These are phyloP conservation scores for Ectropis grisescens DNA, from an alignment of 1,140 invertebrate species.

Conservation along the genomic window DNA sequence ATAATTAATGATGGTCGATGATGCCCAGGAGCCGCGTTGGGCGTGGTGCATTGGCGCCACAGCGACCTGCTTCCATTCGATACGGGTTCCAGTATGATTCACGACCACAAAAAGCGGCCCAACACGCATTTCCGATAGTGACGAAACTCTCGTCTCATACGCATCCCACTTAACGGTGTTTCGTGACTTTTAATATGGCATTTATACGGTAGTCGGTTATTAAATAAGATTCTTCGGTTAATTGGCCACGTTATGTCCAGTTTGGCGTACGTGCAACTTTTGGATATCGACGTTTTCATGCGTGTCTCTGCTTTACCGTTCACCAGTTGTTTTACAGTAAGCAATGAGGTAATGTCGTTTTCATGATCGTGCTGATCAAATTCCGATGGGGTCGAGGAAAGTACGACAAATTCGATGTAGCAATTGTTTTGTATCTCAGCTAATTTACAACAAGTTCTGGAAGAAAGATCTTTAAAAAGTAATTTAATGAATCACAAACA, in stretches of 20 bases:
- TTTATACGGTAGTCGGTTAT: slow-evolving; percentile 43
- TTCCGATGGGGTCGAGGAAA: no score
- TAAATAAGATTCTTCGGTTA: slow-evolving; percentile 37
- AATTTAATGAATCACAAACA: no score
- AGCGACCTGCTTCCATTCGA: slow-evolving; percentile 24
- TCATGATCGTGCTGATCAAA: no score
- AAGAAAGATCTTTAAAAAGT: no score
- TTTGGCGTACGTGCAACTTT: slow-evolving; percentile 19
- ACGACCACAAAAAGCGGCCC: slow-evolving; percentile 23
- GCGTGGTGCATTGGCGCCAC: slow-evolving; percentile 43
- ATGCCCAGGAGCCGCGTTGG: slow-evolving; percentile 24
- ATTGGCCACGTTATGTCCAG: slow-evolving; percentile 31
- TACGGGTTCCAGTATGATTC: slow-evolving; percentile 28
- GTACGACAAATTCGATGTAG: slow-evolving; percentile 4
- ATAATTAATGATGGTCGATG: slow-evolving; percentile 43
- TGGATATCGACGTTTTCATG: slow-evolving; percentile 23
- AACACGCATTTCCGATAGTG: slow-evolving; percentile 26
- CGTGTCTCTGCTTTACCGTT: slow-evolving; percentile 14
- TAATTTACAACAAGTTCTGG: no score
- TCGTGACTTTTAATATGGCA: slow-evolving; percentile 29
- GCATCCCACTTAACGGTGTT: slow-evolving; percentile 35
- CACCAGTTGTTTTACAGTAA: slow-evolving; percentile 15
- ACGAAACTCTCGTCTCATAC: slow-evolving; percentile 26
- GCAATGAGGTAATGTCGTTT: slow-evolving; percentile 8
- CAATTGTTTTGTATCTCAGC: no score